Evolutionary conservation across 1,140 invertebrate genomes (phyloP).

Genomic region (Catajapyx aquilonaris): DNA sequence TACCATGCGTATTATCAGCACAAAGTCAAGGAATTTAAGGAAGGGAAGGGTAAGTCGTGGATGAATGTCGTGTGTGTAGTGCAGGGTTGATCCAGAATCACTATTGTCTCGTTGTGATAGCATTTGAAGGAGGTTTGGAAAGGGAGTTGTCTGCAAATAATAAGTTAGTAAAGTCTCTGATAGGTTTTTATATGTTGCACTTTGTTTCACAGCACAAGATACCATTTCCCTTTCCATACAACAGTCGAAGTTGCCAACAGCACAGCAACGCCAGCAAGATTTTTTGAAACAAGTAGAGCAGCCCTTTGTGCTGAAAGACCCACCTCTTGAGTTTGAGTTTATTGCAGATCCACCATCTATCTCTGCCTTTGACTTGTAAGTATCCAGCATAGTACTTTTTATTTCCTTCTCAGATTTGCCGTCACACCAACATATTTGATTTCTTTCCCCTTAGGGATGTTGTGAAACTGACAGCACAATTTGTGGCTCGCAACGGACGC

Average conservation of each 20-base stretch:
- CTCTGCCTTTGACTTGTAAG: slow-evolving; percentile 88
- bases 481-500: slow-evolving; percentile 93
- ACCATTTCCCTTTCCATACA: slow-evolving; percentile 6
- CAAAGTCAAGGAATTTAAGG: slow-evolving; percentile 89
- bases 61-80: neutral
- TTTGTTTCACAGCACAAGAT: slow-evolving; percentile 1
- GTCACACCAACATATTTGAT: slow-evolving; percentile 7
- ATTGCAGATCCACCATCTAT: slow-evolving; percentile 96
- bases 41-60: slow-evolving; percentile 47
- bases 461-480: slow-evolving; percentile 94
- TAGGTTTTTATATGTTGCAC: neutral
- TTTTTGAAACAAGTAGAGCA: slow-evolving; percentile 69
- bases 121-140: neutral
- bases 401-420: neutral
- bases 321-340: slow-evolving; percentile 91
- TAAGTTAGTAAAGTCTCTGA: neutral
- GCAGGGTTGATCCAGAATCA: neutral
- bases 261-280: slow-evolving; percentile 59
- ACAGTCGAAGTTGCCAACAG: slow-evolving; percentile 8
- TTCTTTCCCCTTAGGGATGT: slow-evolving; percentile 68
- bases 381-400: slow-evolving; percentile 9
- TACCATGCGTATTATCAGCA: slow-evolving; percentile 98
- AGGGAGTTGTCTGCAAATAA: neutral
- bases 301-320: slow-evolving; percentile 82
- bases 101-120: neutral